These are phyloP conservation scores for Dipodomys spectabilis DNA, from an alignment of 2,113 vertebrate species.

Conservation along the genomic window DNA sequence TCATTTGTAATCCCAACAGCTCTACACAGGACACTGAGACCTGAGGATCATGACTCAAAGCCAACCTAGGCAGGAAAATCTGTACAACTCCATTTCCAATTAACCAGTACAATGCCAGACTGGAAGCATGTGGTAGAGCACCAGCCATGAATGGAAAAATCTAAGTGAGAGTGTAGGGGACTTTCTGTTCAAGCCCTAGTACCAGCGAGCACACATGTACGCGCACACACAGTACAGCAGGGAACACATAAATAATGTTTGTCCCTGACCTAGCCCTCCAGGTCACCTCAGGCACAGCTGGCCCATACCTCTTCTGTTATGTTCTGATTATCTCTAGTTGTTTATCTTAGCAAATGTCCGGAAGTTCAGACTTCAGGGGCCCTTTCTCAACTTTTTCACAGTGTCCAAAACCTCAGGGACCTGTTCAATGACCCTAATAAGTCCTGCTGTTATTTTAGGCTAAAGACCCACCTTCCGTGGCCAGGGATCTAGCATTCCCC, in stretches of 20 bases:
- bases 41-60: too few relatives aligned
- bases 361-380: background rate
- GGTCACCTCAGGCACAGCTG: background rate
- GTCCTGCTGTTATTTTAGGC: background rate
- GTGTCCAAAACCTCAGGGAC: background rate
- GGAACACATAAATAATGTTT: background rate
- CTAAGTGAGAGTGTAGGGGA: too few relatives aligned
- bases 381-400: background rate
- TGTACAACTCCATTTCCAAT: too few relatives aligned
- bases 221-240: accelerated
- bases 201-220: too few relatives aligned
- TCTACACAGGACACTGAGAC: too few relatives aligned
- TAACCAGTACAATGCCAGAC: too few relatives aligned
- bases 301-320: background rate
- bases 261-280: background rate
- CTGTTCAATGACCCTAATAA: background rate
- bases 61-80: too few relatives aligned
- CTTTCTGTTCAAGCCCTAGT: too few relatives aligned
- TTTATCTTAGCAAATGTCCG: background rate
- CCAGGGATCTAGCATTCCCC: background rate
- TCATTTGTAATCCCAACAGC: too few relatives aligned
- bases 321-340: background rate
- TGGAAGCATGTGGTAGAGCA: too few relatives aligned
- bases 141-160: too few relatives aligned
- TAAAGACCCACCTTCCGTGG: background rate